Evolutionary conservation across 2,888 invertebrate species (phyloP).

Genomic region (Heteromurus nitidus): DNA sequence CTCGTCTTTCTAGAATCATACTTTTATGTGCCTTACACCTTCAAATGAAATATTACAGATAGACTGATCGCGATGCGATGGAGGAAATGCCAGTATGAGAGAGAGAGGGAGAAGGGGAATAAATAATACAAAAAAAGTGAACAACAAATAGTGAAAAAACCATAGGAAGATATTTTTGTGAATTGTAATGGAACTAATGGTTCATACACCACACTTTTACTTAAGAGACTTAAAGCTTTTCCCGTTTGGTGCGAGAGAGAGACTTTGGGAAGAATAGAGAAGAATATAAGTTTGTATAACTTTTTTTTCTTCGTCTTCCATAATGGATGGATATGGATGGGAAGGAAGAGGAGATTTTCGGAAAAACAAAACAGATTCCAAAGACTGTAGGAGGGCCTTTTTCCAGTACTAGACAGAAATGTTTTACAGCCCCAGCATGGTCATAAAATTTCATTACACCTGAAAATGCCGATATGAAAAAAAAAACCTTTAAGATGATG

Average conservation of each 20-base stretch:
- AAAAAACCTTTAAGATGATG: constrained; percentile 44
- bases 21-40: too few species aligned
- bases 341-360: constrained; percentile 64
- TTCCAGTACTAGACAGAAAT: constrained; percentile 72
- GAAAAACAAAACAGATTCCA: constrained; percentile 74
- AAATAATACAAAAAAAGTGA: constrained; percentile 60
- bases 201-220: constrained; percentile 30
- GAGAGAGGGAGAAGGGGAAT: constrained; percentile 27
- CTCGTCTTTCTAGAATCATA: background rate
- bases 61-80: constrained; percentile 51
- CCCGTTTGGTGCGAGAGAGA: too few species aligned
- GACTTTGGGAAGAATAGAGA: background rate
- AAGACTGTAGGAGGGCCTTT: constrained; percentile 74
- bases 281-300: background rate
- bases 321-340: background rate
- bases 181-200: constrained; percentile 62
- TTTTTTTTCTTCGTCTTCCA: background rate
- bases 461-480: constrained; percentile 72
- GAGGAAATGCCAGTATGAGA: constrained; percentile 50
- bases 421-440: constrained; percentile 74
- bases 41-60: constrained; percentile 35
- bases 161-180: constrained; percentile 52
- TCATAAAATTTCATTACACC: constrained; percentile 74
- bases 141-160: constrained; percentile 55
- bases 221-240: too few species aligned